Conservation (phyloP, 2,113 vertebrate genomes). For the Anolis sagrei region DNA sequence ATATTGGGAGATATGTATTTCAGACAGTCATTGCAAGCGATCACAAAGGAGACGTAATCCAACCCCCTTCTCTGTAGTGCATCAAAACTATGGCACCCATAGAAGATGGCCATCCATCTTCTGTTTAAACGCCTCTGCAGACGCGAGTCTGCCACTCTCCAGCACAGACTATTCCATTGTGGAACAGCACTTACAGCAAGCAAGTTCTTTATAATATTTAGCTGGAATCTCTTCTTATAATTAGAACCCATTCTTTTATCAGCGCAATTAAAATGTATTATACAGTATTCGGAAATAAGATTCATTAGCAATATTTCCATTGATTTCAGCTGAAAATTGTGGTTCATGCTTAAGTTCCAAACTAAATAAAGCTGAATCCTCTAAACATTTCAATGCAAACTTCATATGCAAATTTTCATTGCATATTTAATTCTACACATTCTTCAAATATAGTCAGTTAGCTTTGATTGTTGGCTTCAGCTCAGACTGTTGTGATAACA, state of each 20-base stretch:
- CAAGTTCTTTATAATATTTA: background rate
- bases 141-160: background rate
- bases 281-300: background rate
- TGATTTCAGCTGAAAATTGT: background rate
- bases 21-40: too few relatives aligned
- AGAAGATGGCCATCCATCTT: background rate
- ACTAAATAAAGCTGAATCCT: background rate
- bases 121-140: background rate
- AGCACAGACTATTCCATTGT: background rate
- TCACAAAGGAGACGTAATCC: too few relatives aligned
- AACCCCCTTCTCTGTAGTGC: too few relatives aligned
- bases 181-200: background rate
- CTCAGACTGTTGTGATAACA: background rate
- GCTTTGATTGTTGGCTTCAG: background rate
- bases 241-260: background rate
- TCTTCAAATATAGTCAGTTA: background rate
- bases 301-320: background rate
- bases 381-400: background rate
- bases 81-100: background rate
- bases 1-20: too few relatives aligned
- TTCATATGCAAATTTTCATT: background rate
- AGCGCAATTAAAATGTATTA: too few relatives aligned
- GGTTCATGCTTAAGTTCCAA: background rate
- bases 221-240: background rate
- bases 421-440: background rate